These are phyloP conservation scores for Trissolcus basalis DNA, from an alignment of 1,140 invertebrate genomes.

Conservation along the genomic window DNA sequence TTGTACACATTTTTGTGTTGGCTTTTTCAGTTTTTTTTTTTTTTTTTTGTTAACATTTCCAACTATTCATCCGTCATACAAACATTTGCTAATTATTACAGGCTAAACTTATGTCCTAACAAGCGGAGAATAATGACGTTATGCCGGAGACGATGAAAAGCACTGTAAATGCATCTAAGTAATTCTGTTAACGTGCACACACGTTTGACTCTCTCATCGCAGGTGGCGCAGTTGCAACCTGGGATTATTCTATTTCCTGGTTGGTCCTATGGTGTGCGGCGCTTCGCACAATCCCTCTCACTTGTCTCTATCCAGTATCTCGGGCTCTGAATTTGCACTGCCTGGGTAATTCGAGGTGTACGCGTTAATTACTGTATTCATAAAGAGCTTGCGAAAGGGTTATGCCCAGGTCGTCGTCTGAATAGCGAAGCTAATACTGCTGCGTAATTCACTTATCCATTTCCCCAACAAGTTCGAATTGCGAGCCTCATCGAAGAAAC, in stretches of 20 bases:
- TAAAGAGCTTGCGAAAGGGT: conserved; percentile 68
- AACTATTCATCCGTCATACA: conserved; percentile 42
- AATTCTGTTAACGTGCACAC: conserved; percentile 58
- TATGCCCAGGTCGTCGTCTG: conserved; percentile 66
- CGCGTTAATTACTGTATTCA: conserved; percentile 72
- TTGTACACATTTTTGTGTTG: too few species aligned
- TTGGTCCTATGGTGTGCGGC: conserved; percentile 18
- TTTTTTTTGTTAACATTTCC: conserved; percentile 51
- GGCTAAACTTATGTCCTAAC: conserved; percentile 29
- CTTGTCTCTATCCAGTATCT: conserved; percentile 26
- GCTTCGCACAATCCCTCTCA: conserved; percentile 23
- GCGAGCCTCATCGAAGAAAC: conserved; percentile 58
- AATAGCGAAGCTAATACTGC: conserved; percentile 74
- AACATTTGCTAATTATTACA: conserved; percentile 52
- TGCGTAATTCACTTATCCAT: conserved; percentile 67
- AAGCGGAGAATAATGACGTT: conserved; percentile 42
- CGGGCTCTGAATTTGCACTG: conserved; percentile 36
- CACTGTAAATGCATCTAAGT: conserved; percentile 57
- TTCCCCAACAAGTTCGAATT: conserved; percentile 58
- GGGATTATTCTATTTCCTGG: conserved; percentile 53
- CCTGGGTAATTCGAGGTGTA: conserved; percentile 66
- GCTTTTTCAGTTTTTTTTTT: too few species aligned
- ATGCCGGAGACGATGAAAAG: conserved; percentile 46
- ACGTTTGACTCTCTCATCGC: conserved; percentile 45
- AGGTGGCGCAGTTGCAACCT: conserved; percentile 52